Base-by-base conservation (phyloP, 2,113 vertebrate species). In the Anser cygnoides region DNA sequence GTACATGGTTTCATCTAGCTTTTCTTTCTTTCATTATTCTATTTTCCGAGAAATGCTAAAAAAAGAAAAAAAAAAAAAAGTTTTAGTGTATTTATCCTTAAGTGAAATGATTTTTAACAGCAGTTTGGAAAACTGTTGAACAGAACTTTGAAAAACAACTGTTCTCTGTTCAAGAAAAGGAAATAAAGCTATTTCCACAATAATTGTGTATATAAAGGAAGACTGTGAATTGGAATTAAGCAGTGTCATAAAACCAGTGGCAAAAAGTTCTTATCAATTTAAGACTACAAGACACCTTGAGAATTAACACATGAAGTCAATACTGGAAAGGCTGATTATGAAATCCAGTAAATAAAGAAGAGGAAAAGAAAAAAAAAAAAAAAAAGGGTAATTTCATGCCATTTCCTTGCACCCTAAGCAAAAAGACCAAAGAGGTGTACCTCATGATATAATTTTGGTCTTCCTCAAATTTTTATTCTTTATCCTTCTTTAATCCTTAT, bases 141-240 rank as follows among this genome's bases (percentile, higher is more conserved):
- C 17, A 77, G 13, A 58, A 75, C 21, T 75, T 84, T n/a, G 33
- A 74, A 84, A 87, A 81, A 19, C 17, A 44, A 57, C 6, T 57
- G 11, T 31, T 86, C 23, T 67, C 9, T 50, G 2, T n/a, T 33
- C 21, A 62, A 37, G 10, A n/a, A 87, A 80, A 66, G 44, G 62
- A 85, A 76, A 68, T 11, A 9, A 39, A 67, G 11, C 13, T 46
- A 54, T 70, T 93, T 80, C 44, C 33, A 79, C 35, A 71, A 65
- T 15, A 57, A 7, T 6, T 57, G 22, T 10, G 8, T 49, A n/a
- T 0, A 0, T 3, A 46, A 66, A 44, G n/a, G 26, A 73, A 70
- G 63, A 41, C 12, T 41, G 5, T 33, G 85, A 65, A 55, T 87
- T 13, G 44, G 46, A 80, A 70, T 8, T 31, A 76, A 54, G 7